These are phyloP conservation scores for Helogale parvula DNA, from an alignment of 2,113 vertebrate species.

Conservation along the genomic window DNA sequence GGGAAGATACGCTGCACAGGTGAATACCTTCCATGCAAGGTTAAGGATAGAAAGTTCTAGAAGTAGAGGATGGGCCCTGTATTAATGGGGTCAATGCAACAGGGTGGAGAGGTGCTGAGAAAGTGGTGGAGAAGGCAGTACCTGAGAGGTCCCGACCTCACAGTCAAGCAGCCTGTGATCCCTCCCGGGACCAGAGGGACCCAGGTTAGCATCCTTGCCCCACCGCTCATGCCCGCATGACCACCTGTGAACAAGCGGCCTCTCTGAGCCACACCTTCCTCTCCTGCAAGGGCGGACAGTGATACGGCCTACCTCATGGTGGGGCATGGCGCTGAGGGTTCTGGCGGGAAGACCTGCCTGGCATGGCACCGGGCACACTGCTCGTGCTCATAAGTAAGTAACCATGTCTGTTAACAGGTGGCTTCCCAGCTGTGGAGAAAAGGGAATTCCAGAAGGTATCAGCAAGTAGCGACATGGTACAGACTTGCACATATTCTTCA, in stretches of 20 bases:
- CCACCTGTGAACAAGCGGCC: too few relatives aligned
- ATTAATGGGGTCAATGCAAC: not conserved
- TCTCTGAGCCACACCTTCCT: not conserved
- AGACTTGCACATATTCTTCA: not conserved
- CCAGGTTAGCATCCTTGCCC: not conserved
- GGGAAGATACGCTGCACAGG: accelerated
- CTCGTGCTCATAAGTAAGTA: not conserved
- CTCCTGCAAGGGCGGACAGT: too few relatives aligned
- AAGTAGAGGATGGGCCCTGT: too few relatives aligned
- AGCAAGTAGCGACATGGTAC: not conserved
- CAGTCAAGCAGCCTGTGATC: not conserved
- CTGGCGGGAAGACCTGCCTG: too few relatives aligned
- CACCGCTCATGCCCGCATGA: not conserved
- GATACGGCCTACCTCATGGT: not conserved
- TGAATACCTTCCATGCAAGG: not conserved
- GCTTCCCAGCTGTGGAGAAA: not conserved
- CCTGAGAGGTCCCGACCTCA: not conserved
- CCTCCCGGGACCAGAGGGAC: not conserved
- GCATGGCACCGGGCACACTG: not conserved
- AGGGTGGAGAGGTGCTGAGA: not conserved
- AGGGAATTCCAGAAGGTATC: not conserved
- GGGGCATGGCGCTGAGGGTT: not conserved
- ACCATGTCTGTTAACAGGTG: not conserved
- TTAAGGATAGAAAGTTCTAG: not conserved
- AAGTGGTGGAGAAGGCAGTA: not conserved